These are phyloP conservation scores for Rutpela maculata DNA, from an alignment of 2,888 invertebrate species.

Conservation along the genomic window DNA sequence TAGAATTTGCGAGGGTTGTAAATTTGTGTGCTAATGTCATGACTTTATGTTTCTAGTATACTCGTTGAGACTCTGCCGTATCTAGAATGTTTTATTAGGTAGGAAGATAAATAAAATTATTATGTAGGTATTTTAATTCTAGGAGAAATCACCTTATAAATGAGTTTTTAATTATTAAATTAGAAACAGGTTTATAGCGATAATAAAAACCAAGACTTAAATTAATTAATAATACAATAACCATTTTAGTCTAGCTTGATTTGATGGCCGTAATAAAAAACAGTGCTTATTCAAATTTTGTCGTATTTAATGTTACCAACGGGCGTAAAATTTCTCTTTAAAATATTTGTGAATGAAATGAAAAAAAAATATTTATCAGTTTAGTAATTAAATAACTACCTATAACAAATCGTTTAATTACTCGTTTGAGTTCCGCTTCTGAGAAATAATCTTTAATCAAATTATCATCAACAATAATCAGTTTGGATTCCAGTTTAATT, in stretches of 20 bases:
- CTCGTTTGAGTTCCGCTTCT: no score
- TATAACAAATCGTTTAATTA: no score
- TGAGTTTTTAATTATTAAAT: background rate
- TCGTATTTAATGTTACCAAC: background rate
- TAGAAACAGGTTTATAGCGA: background rate
- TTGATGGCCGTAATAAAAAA: background rate
- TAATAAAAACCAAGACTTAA: background rate
- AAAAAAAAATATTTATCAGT: background rate
- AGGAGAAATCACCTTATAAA: background rate
- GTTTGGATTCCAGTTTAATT: no score
- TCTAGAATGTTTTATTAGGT: background rate
- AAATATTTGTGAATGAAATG: background rate
- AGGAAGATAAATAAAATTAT: background rate
- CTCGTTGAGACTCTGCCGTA: no score
- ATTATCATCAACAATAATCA: no score
- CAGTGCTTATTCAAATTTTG: background rate
- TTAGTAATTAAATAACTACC: background rate
- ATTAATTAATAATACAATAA: constrained; percentile 1
- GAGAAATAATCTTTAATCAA: no score
- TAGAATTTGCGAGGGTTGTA: no score
- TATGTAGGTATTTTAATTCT: background rate
- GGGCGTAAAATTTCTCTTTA: background rate
- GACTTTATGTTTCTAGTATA: no score
- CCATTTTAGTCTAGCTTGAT: background rate
- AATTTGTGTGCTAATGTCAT: no score